Conservation (phyloP, 2,888 invertebrate species). For the Phalera bucephala region DNA sequence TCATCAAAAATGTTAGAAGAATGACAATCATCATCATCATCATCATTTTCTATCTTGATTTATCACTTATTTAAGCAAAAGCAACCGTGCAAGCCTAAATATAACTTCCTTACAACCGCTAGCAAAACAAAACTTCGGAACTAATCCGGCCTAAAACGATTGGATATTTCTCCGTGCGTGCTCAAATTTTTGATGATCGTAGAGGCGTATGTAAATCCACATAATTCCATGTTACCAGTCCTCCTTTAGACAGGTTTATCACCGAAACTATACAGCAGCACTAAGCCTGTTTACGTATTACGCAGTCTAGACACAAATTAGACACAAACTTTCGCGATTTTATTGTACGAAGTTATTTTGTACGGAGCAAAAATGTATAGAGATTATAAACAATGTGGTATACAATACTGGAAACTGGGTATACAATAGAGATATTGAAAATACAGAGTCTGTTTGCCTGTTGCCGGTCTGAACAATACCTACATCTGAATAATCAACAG, state of each 20-base stretch:
- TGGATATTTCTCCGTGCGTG: not conserved
- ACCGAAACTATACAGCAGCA: conserved; percentile 10
- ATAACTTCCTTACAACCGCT: too few species aligned
- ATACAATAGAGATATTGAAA: conserved; percentile 41
- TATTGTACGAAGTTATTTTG: conserved; percentile 36
- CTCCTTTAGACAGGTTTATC: not conserved
- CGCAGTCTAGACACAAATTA: conserved; percentile 47
- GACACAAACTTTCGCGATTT: conserved; percentile 46
- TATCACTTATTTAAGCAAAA: too few species aligned
- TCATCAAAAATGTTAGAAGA: too few species aligned
- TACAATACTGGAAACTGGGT: conserved; percentile 37
- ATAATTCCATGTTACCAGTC: not conserved
- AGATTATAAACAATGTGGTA: too few species aligned
- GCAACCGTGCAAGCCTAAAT: too few species aligned
- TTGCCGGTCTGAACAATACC: conserved; percentile 33
- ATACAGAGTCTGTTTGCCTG: conserved; percentile 33
- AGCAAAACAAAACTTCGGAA: not conserved
- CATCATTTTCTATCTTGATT: too few species aligned
- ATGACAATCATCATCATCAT: too few species aligned
- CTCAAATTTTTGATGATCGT: not conserved
- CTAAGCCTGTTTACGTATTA: conserved; percentile 23
- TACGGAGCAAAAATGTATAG: conserved; percentile 43
- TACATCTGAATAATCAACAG: conserved; percentile 50
- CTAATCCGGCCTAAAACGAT: not conserved
- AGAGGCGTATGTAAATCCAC: not conserved